A percentile compares a stretch with the other conserved stretches of the same genome.
Evolutionary conservation across 2,113 vertebrate genomes (phyloP).

Genomic region (Caranx melampygus): DNA sequence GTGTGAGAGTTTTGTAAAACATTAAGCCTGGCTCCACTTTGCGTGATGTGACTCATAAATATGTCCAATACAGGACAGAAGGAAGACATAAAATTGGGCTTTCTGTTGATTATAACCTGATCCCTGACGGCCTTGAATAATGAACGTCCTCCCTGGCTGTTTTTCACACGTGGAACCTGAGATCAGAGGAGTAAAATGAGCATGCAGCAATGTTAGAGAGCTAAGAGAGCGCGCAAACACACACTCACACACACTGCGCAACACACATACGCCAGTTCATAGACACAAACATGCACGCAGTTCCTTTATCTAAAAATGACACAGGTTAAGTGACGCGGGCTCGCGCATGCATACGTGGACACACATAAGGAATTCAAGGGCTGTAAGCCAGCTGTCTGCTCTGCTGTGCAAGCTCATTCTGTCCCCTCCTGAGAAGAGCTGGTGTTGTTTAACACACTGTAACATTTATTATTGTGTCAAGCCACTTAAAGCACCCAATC

Average conservation of each 20-base stretch:
- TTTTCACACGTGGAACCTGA: constrained; percentile 88
- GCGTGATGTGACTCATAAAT: constrained; percentile 43
- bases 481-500: constrained; percentile 39
- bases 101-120: constrained; percentile 85
- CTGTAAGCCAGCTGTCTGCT: constrained; percentile 72
- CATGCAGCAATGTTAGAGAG: constrained; percentile 60
- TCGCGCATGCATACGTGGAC: constrained; percentile 22
- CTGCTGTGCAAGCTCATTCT: constrained; percentile 55
- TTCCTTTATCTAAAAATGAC: constrained; percentile 43
- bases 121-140: constrained; percentile 89
- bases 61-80: constrained; percentile 30
- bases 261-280: constrained; percentile 34
- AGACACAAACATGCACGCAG: constrained; percentile 29
- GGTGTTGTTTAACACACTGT: constrained; percentile 67
- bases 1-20: constrained; percentile 31
- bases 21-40: constrained; percentile 6
- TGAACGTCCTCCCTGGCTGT: constrained; percentile 82
- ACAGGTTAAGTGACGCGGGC: constrained; percentile 43
- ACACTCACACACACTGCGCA: constrained; percentile 12
- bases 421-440: constrained; percentile 55
- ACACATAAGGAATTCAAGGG: constrained; percentile 52
- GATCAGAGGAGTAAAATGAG: constrained; percentile 84
- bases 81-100: constrained; percentile 73
- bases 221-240: constrained; percentile 27
- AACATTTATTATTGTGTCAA: constrained; percentile 60